Percentiles rank a stretch among this genome's conserved stretches.
Conservation (phyloP, 2,797 vertebrate genomes). For the Chanos chanos region DNA sequence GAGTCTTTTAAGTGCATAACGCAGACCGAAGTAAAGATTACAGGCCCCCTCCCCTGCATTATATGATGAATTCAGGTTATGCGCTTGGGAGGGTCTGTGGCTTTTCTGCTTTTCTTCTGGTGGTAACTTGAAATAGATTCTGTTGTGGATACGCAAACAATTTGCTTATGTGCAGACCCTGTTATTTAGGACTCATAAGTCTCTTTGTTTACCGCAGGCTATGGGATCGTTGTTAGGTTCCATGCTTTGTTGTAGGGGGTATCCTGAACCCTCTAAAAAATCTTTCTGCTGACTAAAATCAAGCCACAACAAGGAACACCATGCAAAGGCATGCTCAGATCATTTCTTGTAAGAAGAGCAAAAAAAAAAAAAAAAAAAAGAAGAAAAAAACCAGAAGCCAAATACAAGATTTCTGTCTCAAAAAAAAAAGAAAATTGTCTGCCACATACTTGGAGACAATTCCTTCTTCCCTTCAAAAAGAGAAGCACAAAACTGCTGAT, state of each 20-base stretch:
- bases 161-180: constrained; percentile 14
- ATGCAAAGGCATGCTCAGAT: no score
- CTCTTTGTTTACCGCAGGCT: background rate
- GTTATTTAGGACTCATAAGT: constrained; percentile 18
- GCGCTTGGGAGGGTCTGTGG: constrained; percentile 9
- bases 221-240: constrained; percentile 7
- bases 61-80: constrained; percentile 5
- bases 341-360: no score
- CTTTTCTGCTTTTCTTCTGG: constrained; percentile 11
- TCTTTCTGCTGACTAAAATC: background rate
- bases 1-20: no score
- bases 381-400: no score
- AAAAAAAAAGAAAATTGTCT: background rate
- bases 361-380: no score
- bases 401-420: no score
- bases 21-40: constrained; percentile 15
- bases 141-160: constrained; percentile 9
- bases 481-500: background rate
- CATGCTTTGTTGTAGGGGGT: no score
- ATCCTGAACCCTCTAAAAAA: no score
- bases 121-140: constrained; percentile 19
- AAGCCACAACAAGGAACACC: no score
- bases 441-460: background rate
- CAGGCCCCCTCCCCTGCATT: background rate
- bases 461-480: background rate